Evolutionary conservation across 1,140 invertebrate genomes (phyloP).

Genomic region (Platyura marginata): DNA sequence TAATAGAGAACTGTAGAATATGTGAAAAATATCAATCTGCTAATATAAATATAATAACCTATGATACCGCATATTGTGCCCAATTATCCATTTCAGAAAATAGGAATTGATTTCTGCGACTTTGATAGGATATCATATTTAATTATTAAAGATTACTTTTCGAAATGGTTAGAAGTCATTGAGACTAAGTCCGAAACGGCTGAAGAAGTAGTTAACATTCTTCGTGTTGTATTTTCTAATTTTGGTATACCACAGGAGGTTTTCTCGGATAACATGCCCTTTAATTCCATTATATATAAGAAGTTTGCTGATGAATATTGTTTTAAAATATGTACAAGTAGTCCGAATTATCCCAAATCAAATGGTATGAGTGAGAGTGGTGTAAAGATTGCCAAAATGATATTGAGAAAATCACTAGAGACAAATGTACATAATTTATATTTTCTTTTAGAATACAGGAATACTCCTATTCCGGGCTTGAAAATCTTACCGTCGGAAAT

Average conservation of each 20-base stretch:
- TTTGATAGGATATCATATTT: constrained; percentile 9
- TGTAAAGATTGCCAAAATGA: constrained; percentile 12
- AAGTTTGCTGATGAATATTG: constrained; percentile 10
- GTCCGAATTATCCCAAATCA: constrained; percentile 12
- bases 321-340: constrained; percentile 10
- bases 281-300: constrained; percentile 8
- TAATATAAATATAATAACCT: constrained; percentile 12
- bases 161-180: constrained; percentile 15
- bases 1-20: constrained; percentile 11
- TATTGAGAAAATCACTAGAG: constrained; percentile 11
- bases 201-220: constrained; percentile 7
- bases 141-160: constrained; percentile 14
- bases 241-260: constrained; percentile 13
- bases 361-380: constrained; percentile 15
- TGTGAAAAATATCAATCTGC: constrained; percentile 13
- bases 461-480: constrained; percentile 4
- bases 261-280: constrained; percentile 13
- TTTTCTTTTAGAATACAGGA: constrained; percentile 5
- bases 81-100: constrained; percentile 10
- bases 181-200: constrained; percentile 9
- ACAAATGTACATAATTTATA: constrained; percentile 6
- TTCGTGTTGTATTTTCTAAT: constrained; percentile 11
- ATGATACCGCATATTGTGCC: constrained; percentile 11
- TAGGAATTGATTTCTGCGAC: constrained; percentile 13
- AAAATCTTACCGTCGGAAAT: constrained; percentile 7